phyloP scores from a whole-genome alignment of 2,113 vertebrate species.

The Tragelaphus scriptus region DNA sequence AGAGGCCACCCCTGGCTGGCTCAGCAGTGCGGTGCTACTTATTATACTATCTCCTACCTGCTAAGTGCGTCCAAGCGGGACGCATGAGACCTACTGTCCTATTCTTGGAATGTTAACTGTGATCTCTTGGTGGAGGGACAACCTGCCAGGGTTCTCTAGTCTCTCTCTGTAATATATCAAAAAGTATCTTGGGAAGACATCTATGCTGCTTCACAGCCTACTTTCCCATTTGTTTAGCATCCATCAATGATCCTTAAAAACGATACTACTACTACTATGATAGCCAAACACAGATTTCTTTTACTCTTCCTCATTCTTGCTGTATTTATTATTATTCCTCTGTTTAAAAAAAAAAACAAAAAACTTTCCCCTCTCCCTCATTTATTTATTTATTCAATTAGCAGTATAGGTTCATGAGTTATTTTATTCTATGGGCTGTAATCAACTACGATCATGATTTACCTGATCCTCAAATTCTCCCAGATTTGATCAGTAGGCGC shows the following conservation, averaged over 20 bases:
- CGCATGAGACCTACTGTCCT: not conserved
- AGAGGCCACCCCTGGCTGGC: not conserved
- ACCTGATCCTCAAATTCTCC: not conserved
- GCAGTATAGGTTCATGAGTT: not conserved
- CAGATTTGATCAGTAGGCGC: not conserved
- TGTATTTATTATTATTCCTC: not conserved
- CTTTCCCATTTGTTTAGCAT: not conserved
- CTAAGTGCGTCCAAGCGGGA: not conserved
- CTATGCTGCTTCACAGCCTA: not conserved
- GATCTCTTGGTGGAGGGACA: not conserved
- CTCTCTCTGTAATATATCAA: not conserved
- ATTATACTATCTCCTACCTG: not conserved
- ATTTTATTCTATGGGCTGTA: not conserved
- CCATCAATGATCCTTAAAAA: not conserved
- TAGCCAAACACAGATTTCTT: not conserved
- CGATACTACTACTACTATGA: not conserved
- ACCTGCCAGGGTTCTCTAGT: not conserved
- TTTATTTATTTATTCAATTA: not conserved
- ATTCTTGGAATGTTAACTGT: not conserved
- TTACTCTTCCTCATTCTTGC: not conserved
- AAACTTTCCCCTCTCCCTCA: not conserved
- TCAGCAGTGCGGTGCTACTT: not conserved
- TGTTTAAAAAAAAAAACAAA: not conserved
- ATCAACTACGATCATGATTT: not conserved
- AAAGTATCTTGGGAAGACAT: not conserved